Conservation (phyloP, 2,888 invertebrate genomes). For the Hemicrepidius hirtus region DNA sequence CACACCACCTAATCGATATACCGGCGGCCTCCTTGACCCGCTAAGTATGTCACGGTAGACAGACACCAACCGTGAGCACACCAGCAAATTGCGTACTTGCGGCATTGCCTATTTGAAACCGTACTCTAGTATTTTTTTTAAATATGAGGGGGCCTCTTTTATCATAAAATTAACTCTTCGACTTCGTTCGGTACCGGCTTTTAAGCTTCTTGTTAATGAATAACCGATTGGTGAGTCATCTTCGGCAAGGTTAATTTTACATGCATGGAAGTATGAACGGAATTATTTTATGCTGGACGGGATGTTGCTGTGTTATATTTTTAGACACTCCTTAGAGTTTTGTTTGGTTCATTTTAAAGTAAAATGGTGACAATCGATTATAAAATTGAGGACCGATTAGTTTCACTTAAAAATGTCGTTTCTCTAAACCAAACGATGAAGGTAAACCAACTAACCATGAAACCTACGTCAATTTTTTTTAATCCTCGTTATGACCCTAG, state of each 20-base stretch:
- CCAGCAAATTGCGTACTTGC: slow-evolving; percentile 67
- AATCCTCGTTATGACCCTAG: too few species aligned
- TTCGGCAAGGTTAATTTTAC: background rate
- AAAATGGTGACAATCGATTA: background rate
- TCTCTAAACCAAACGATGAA: background rate
- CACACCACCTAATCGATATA: slow-evolving; percentile 46
- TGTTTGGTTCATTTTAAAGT: too few species aligned
- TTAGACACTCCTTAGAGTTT: too few species aligned
- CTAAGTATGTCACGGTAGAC: slow-evolving; percentile 72
- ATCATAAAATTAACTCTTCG: too few species aligned
- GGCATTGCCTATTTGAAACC: slow-evolving; percentile 46
- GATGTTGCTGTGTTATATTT: too few species aligned
- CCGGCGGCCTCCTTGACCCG: slow-evolving; percentile 67
- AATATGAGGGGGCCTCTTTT: too few species aligned
- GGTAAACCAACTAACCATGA: background rate
- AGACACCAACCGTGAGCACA: slow-evolving; percentile 67
- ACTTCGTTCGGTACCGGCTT: background rate
- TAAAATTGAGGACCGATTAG: background rate
- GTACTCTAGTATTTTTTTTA: background rate
- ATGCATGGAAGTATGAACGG: background rate
- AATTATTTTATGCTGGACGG: too few species aligned
- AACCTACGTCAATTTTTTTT: background rate
- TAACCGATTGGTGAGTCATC: slow-evolving; percentile 10
- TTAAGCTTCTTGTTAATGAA: background rate
- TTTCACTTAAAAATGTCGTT: background rate